A percentile compares a stretch with the other conserved stretches of the same genome.
These are phyloP conservation scores for Campopleginae sp. DNA, from an alignment of 2,888 invertebrate species.

Conservation along the genomic window DNA sequence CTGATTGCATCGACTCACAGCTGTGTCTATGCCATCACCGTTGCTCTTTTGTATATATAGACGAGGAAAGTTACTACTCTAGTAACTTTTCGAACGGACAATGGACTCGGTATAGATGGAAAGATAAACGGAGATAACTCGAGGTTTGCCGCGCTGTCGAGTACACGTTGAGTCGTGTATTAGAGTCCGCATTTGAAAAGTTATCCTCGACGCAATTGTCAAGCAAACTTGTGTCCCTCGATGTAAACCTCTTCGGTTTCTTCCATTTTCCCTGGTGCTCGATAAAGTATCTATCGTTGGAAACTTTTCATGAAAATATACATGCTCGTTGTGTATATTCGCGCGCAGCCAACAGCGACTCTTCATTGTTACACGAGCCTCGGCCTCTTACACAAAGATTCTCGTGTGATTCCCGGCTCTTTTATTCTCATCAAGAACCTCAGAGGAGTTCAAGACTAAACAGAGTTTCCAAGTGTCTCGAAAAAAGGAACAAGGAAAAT, in stretches of 20 bases:
- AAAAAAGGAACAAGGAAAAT: conserved; percentile 5
- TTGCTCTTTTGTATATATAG: conserved; percentile 1
- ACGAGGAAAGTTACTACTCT: conserved; percentile 18
- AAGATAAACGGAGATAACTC: conserved; percentile 42
- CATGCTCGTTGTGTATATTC: background rate
- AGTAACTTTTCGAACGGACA: conserved; percentile 27
- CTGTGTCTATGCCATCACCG: conserved; percentile 21
- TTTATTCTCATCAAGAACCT: conserved; percentile 50
- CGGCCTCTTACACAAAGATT: background rate
- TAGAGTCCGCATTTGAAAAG: conserved; percentile 57
- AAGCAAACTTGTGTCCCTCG: conserved; percentile 38
- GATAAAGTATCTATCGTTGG: conserved; percentile 18
- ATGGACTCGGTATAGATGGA: conserved; percentile 3
- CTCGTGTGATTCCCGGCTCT: conserved; percentile 29
- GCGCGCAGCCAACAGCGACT: background rate
- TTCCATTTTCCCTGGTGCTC: background rate
- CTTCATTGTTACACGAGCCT: conserved; percentile 28
- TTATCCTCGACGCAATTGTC: conserved; percentile 48
- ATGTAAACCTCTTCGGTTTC: background rate
- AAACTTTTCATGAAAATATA: conserved; percentile 49
- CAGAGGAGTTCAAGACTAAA: conserved; percentile 9
- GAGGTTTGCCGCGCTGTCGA: conserved; percentile 36
- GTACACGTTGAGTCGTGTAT: conserved; percentile 31
- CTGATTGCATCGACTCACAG: conserved; percentile 62
- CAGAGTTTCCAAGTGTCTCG: conserved; percentile 22